phyloP scores from a whole-genome alignment of 2,797 vertebrate genomes.

The Ceryle rudis region DNA sequence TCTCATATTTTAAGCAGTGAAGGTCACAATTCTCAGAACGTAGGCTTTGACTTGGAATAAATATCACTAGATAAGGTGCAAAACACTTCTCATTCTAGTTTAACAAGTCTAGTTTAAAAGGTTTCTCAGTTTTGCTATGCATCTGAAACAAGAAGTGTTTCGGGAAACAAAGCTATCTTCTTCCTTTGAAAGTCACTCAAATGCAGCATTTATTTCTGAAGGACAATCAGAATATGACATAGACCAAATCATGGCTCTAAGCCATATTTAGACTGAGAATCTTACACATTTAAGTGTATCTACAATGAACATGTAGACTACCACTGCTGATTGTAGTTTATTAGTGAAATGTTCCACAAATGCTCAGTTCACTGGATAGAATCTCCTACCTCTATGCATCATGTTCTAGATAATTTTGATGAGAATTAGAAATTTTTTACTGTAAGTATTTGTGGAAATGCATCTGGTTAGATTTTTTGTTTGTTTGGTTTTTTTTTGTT shows the following conservation, averaged over 20 bases:
- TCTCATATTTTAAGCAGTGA: neutral
- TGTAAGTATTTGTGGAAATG: neutral
- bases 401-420: neutral
- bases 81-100: neutral
- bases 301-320: neutral
- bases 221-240: neutral
- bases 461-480: neutral
- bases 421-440: neutral
- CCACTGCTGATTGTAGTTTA: neutral
- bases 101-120: neutral
- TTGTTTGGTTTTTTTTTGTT: neutral
- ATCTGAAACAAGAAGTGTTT: neutral
- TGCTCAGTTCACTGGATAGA: neutral
- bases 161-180: neutral
- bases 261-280: neutral
- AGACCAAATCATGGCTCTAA: neutral
- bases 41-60: neutral
- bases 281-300: neutral
- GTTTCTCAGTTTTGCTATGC: neutral
- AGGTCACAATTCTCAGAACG: neutral
- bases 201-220: neutral
- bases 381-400: neutral
- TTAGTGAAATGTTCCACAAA: neutral
- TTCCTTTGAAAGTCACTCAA: neutral
- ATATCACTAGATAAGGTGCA: neutral